Evolutionary conservation across 2,888 invertebrate species (phyloP).

Genomic region (Lamellibrachia columna): DNA sequence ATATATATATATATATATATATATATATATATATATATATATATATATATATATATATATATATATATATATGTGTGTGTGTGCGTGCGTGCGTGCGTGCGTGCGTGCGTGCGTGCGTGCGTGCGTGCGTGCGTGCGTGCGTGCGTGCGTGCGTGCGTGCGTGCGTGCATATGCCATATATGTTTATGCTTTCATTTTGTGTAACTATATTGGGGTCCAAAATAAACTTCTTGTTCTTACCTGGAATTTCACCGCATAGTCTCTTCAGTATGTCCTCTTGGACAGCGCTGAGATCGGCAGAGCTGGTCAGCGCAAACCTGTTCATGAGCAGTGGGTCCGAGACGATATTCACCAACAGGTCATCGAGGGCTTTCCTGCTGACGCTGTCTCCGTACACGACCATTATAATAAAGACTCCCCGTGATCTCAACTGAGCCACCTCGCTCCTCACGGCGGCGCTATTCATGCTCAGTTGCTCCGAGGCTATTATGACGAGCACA

Average conservation of each 20-base stretch:
- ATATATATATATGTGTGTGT: too few species aligned
- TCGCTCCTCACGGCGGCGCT: background rate
- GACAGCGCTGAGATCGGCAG: background rate
- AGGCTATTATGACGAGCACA: conserved; percentile 26
- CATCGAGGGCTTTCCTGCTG: background rate
- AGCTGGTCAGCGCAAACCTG: conserved; percentile 7
- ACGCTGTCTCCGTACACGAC: conserved; percentile 19
- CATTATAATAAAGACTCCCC: background rate
- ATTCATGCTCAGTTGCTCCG: background rate
- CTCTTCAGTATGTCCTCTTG: background rate
- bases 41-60: too few species aligned
- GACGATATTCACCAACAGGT: conserved; percentile 7
- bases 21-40: too few species aligned
- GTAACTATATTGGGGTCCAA: background rate
- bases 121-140: too few species aligned
- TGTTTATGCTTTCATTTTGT: too few species aligned
- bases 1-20: too few species aligned
- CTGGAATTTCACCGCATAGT: background rate
- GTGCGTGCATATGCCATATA: too few species aligned
- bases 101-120: too few species aligned
- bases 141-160: too few species aligned
- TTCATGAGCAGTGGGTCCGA: background rate
- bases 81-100: too few species aligned
- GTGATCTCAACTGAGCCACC: background rate
- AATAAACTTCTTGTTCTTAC: background rate